A percentile compares a stretch with the other conserved stretches of the same genome.
Conservation (phyloP, 2,888 invertebrate species). For the Parnassius orleans region DNA sequence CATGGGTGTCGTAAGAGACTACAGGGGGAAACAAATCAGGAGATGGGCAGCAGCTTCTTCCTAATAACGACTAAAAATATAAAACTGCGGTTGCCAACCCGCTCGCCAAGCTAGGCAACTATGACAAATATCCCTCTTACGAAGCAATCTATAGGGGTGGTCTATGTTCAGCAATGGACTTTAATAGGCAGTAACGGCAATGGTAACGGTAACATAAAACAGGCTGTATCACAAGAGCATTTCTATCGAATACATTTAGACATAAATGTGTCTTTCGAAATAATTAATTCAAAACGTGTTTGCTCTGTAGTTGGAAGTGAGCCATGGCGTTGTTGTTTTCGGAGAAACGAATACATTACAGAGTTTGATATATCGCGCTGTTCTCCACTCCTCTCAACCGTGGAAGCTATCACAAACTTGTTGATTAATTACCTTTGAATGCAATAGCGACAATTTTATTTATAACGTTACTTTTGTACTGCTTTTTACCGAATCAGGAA, state of each 20-base stretch:
- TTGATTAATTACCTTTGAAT: background rate
- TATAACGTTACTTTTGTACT: background rate
- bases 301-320: background rate
- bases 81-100: too few relatives aligned
- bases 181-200: too few relatives aligned
- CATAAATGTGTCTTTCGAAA: background rate
- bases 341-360: background rate
- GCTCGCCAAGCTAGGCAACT: too few relatives aligned
- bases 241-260: background rate
- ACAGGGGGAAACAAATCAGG: too few relatives aligned
- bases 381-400: background rate
- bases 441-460: background rate
- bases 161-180: too few relatives aligned
- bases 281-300: slow-evolving; percentile 1
- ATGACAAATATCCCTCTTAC: too few relatives aligned
- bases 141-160: too few relatives aligned
- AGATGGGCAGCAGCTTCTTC: too few relatives aligned
- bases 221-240: too few relatives aligned
- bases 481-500: background rate
- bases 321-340: background rate
- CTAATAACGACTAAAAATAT: too few relatives aligned
- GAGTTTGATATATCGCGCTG: slow-evolving; percentile 1
- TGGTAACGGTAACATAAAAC: too few relatives aligned
- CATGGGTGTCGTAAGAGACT: too few relatives aligned
- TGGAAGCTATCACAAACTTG: background rate